These are phyloP conservation scores for Vannuccia rotundouncinata DNA, from an alignment of 2,888 invertebrate genomes.

Conservation along the genomic window DNA sequence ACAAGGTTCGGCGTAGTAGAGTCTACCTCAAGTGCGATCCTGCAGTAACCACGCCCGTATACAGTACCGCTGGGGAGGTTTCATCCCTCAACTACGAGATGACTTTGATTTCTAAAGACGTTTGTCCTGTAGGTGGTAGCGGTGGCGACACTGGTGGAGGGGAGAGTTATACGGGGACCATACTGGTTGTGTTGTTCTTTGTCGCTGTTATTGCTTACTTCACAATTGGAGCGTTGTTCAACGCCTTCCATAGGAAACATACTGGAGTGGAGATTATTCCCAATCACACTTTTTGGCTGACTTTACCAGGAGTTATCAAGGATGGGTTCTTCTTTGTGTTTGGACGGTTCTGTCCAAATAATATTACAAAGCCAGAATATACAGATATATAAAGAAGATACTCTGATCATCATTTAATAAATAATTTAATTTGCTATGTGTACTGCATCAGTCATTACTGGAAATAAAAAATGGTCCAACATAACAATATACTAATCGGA, in stretches of 20 bases:
- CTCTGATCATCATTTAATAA: too few species aligned
- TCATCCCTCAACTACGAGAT: background rate
- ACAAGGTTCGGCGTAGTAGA: background rate
- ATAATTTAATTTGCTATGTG: too few species aligned
- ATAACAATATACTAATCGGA: too few species aligned
- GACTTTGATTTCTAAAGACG: background rate
- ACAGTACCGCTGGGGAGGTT: background rate
- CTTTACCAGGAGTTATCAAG: background rate
- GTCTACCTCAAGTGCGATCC: background rate
- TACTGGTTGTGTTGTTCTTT: background rate
- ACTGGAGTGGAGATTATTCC: background rate
- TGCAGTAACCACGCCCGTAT: background rate
- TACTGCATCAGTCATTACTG: too few species aligned
- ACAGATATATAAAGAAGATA: too few species aligned
- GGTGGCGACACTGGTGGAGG: background rate
- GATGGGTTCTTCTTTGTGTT: constrained; percentile 8
- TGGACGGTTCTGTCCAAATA: background rate
- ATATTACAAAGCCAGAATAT: too few species aligned
- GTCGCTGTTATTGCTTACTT: background rate
- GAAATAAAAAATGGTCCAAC: too few species aligned
- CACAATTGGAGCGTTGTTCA: background rate
- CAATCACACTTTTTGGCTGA: background rate
- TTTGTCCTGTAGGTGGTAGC: background rate
- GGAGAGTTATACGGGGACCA: background rate
- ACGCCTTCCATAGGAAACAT: background rate